Evolutionary conservation across 92 coral and sea anemone species (phyloP).

Genomic region (Porites evermanni): DNA sequence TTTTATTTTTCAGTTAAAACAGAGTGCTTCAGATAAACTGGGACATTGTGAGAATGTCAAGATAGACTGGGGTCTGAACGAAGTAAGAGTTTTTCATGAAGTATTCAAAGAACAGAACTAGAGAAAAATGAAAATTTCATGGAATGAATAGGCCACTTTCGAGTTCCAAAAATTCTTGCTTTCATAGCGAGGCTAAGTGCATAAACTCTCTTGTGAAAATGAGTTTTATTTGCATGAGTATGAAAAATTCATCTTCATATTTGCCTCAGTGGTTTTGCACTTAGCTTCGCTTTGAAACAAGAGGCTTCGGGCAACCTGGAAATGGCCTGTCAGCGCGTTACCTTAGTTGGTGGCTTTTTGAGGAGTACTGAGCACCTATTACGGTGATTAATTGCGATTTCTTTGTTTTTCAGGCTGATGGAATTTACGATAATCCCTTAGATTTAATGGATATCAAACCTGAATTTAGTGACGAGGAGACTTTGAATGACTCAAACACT

Average conservation of each 20-base stretch:
- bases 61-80: slow-evolving; percentile 97
- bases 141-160: background rate
- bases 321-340: background rate
- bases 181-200: too few relatives aligned
- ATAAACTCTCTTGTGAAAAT: too few relatives aligned
- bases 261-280: too few relatives aligned
- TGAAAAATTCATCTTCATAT: too few relatives aligned
- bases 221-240: too few relatives aligned
- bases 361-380: background rate
- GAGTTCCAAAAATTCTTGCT: too few relatives aligned
- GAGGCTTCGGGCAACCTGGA: too few relatives aligned
- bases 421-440: slow-evolving; percentile 85
- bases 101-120: background rate
- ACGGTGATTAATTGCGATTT: background rate
- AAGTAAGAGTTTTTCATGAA: slow-evolving; percentile 53
- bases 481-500: slow-evolving; percentile 67
- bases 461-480: slow-evolving; percentile 87
- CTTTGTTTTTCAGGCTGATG: slow-evolving; percentile 76
- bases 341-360: background rate
- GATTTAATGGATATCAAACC: slow-evolving; percentile 80
- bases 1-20: slow-evolving; percentile 68
- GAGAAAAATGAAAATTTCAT: background rate
- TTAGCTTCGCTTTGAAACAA: too few relatives aligned
- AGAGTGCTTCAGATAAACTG: slow-evolving; percentile 78
- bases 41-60: slow-evolving; percentile 90